Evolutionary conservation across 2,797 vertebrate genomes (phyloP).

Genomic region (Avahi laniger): DNA sequence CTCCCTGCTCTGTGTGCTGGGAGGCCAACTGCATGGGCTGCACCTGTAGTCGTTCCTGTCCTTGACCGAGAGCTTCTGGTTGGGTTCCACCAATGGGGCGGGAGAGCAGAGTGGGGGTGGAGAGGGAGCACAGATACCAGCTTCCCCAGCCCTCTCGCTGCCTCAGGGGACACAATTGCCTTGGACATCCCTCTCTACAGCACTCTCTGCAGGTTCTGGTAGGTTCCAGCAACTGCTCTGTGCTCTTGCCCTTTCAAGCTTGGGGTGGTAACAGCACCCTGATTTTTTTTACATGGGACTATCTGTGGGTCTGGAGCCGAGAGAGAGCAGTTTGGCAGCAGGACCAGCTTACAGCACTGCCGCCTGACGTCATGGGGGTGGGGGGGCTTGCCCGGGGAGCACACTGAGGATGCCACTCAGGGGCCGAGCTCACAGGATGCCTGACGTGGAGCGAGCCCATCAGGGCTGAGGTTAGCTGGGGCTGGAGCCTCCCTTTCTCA

Average conservation of each 20-base stretch:
- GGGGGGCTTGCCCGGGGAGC: not conserved
- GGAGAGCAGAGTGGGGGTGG: not conserved
- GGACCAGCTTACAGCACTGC: not conserved
- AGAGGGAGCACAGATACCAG: accelerated
- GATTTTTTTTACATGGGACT: not conserved
- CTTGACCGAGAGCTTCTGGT: not conserved
- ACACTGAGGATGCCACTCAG: not conserved
- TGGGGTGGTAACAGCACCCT: not conserved
- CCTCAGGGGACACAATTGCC: not conserved
- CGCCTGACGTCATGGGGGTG: not conserved
- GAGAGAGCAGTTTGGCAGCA: too few relatives aligned
- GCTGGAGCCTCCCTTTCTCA: not conserved
- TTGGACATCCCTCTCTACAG: accelerated
- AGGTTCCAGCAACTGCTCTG: not conserved
- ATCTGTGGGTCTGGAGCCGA: not conserved
- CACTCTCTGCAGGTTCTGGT: not conserved
- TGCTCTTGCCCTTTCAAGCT: not conserved
- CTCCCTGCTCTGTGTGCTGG: not conserved
- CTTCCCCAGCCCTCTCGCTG: too few relatives aligned
- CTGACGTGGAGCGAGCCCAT: not conserved
- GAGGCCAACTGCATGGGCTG: not conserved
- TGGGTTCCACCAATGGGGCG: not conserved
- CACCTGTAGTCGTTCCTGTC: not conserved
- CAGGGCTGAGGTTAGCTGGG: not conserved
- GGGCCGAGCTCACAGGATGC: not conserved